Percentiles rank a stretch among this genome's conserved stretches.
Conservation (phyloP, 92 coral and sea anemone species). For the Siderastrea radians region DNA sequence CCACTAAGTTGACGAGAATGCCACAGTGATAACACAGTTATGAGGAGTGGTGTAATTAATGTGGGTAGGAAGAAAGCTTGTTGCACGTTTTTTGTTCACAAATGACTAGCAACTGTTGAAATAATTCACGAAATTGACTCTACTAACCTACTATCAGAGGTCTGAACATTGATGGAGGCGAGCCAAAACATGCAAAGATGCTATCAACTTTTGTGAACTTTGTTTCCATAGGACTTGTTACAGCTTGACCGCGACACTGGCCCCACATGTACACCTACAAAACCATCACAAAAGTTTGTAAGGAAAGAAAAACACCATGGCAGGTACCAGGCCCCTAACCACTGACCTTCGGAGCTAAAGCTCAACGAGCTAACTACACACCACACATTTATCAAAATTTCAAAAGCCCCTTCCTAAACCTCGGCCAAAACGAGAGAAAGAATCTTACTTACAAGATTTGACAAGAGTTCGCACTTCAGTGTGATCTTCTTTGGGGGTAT, state of each 20-base stretch:
- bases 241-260: conserved; percentile 94
- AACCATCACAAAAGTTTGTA: background rate
- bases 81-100: too few relatives aligned
- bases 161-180: conserved; percentile 86
- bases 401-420: too few relatives aligned
- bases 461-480: too few relatives aligned
- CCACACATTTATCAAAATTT: too few relatives aligned
- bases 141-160: conserved; percentile 84
- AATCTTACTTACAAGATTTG: too few relatives aligned
- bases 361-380: too few relatives aligned
- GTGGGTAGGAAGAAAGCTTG: background rate
- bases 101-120: background rate
- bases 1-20: too few relatives aligned
- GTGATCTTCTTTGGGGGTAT: too few relatives aligned
- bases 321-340: too few relatives aligned
- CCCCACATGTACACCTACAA: conserved; percentile 96
- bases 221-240: conserved; percentile 88
- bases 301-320: too few relatives aligned
- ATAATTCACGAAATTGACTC: background rate
- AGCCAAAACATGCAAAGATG: conserved; percentile 89
- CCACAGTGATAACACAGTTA: background rate
- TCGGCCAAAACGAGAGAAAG: too few relatives aligned
- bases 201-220: conserved; percentile 85
- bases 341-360: too few relatives aligned
- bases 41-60: background rate